Percentiles rank a stretch among this genome's conserved stretches.
Conservation (phyloP, 2,113 vertebrate genomes). For the Melanocharis versteri region DNA sequence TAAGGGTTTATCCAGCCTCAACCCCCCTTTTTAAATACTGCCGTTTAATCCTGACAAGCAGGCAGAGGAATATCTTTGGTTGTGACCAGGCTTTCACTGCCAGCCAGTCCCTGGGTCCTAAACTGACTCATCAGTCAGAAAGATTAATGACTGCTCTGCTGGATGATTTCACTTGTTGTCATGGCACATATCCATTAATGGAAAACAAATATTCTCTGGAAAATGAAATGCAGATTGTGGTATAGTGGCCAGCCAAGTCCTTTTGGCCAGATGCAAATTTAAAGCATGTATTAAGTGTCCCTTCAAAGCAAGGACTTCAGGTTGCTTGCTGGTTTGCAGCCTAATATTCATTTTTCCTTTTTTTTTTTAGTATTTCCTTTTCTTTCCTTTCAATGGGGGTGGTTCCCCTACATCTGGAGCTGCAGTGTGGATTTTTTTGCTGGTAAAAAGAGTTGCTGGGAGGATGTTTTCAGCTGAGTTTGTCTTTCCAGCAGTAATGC, state of each 20-base stretch:
- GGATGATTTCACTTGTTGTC: constrained; percentile 60
- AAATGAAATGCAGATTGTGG: constrained; percentile 24
- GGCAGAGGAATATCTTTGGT: not conserved
- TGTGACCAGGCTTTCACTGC: constrained; percentile 11
- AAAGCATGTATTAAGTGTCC: not conserved
- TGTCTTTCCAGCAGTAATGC: not conserved
- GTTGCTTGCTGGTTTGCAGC: not conserved
- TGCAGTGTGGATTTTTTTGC: not conserved
- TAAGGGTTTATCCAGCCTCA: constrained; percentile 40
- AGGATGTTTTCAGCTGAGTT: not conserved
- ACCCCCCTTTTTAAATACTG: not conserved
- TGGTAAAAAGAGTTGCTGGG: not conserved
- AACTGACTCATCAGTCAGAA: constrained; percentile 56
- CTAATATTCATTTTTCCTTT: not conserved
- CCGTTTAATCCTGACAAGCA: constrained; percentile 36
- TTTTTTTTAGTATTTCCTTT: not conserved
- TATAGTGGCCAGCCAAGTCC: not conserved
- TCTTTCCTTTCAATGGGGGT: not conserved
- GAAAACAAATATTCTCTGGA: constrained; percentile 60
- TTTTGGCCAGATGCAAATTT: constrained; percentile 10
- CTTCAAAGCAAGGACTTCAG: not conserved
- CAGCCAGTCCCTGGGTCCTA: constrained; percentile 30
- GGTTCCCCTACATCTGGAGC: not conserved
- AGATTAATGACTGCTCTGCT: constrained; percentile 52
- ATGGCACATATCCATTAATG: constrained; percentile 54